phyloP scores from a whole-genome alignment of 2,797 vertebrate genomes.

The Rhabdophis nuchalis region DNA sequence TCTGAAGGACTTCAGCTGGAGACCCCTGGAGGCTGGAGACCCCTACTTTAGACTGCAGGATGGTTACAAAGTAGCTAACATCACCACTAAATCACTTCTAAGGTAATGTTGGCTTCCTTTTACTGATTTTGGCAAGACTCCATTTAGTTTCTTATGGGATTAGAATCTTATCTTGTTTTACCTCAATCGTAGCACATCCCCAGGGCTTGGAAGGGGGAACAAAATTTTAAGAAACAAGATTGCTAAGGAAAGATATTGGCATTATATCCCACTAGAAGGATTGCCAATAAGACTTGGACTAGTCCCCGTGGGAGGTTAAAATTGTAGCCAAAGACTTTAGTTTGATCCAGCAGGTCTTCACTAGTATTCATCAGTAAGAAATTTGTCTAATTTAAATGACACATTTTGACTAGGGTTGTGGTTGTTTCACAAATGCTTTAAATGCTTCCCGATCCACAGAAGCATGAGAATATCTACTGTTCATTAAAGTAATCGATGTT shows the following conservation, averaged over 20 bases:
- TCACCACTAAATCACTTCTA: background rate
- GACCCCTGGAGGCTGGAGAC: too few relatives aligned
- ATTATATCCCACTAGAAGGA: background rate
- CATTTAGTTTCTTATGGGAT: background rate
- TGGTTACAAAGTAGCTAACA: background rate
- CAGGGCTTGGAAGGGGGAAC: background rate
- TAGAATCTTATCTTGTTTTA: background rate
- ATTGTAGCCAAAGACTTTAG: background rate
- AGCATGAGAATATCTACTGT: background rate
- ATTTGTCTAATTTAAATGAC: background rate
- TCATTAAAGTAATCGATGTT: background rate
- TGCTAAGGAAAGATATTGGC: background rate
- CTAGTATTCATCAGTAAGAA: background rate
- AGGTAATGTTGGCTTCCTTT: conserved; percentile 8
- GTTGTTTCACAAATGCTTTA: background rate
- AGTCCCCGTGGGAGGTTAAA: background rate
- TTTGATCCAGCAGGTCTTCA: background rate
- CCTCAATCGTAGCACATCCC: background rate
- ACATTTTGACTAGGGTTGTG: background rate
- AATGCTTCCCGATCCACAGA: background rate
- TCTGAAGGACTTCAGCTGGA: too few relatives aligned
- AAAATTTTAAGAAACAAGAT: background rate
- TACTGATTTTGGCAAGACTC: background rate
- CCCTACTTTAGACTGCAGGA: background rate
- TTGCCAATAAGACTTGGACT: background rate